These are phyloP conservation scores for Coryphaenoides rupestris DNA, from an alignment of 2,113 vertebrate species.

Conservation along the genomic window DNA sequence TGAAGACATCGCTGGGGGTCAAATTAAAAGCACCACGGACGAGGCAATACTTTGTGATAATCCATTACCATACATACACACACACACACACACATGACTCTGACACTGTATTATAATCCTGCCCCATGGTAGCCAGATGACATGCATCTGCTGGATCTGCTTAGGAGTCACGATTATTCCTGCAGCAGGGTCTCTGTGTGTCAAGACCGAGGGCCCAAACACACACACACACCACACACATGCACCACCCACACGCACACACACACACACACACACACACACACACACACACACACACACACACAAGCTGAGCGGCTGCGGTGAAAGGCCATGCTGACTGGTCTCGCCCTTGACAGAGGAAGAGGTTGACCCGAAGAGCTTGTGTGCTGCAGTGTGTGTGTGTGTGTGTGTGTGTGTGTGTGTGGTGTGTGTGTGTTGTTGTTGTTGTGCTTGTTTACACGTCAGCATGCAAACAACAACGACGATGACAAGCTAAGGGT, in stretches of 20 bases:
- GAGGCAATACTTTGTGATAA: too few species aligned
- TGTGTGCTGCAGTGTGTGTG: too few species aligned
- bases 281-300: conserved; percentile 10
- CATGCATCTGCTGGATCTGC: not conserved
- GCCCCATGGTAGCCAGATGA: not conserved
- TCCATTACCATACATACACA: too few species aligned
- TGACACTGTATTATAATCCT: not conserved
- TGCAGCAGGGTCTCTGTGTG: not conserved
- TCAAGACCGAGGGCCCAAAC: too few species aligned
- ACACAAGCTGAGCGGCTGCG: not conserved
- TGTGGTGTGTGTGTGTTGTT: too few species aligned
- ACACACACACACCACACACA: conserved; percentile 7
- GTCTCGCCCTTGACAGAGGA: not conserved
- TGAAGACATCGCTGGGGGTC: too few species aligned
- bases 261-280: not conserved
- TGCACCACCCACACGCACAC: conserved; percentile 1
- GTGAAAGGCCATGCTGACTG: not conserved
- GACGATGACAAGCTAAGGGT: too few species aligned
- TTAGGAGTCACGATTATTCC: not conserved
- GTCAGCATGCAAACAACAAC: too few species aligned
- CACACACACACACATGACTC: too few species aligned
- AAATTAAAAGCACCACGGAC: too few species aligned
- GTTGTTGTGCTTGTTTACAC: too few species aligned
- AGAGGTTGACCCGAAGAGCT: not conserved
- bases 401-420: too few species aligned